Evolutionary conservation across 1,140 invertebrate genomes (phyloP).

Genomic region (Drosophila tani): DNA sequence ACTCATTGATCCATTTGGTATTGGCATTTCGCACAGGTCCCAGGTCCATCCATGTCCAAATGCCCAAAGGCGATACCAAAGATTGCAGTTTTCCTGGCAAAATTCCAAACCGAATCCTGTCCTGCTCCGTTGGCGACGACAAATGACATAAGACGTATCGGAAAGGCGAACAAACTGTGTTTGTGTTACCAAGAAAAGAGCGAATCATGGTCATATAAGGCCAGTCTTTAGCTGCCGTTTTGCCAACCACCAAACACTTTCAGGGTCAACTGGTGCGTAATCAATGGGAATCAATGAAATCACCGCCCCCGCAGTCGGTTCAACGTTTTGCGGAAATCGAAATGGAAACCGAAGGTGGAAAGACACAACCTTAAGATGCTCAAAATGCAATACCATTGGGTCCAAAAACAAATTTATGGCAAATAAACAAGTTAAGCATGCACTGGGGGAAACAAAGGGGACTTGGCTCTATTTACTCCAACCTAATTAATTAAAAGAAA

Average conservation of each 20-base stretch:
- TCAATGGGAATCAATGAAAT: conserved; percentile 35
- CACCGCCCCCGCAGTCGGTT: conserved; percentile 41
- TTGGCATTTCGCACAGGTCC: conserved; percentile 52
- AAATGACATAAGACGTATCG: conserved; percentile 71
- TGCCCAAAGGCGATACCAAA: conserved; percentile 29
- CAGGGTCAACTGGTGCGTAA: conserved; percentile 71
- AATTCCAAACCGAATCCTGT: conserved; percentile 35
- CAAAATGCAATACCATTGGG: conserved; percentile 46
- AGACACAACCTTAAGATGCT: conserved; percentile 19
- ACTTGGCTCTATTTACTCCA: too few relatives aligned
- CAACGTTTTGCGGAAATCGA: conserved; percentile 55
- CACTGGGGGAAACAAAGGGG: background rate
- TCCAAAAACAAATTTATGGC: conserved; percentile 54
- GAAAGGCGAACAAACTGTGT: conserved; percentile 37
- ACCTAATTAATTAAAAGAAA: background rate
- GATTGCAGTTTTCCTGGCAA: conserved; percentile 39
- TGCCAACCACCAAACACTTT: conserved; percentile 45
- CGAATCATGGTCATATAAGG: conserved; percentile 76
- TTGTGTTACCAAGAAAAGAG: conserved; percentile 32
- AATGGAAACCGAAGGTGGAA: conserved; percentile 45
- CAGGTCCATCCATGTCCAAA: conserved; percentile 1
- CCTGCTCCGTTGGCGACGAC: conserved; percentile 13
- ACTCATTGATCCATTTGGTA: conserved; percentile 59
- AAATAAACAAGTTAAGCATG: conserved; percentile 54
- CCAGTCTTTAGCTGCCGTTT: conserved; percentile 39